Percentiles rank a stretch among this genome's conserved stretches.
phyloP scores from a whole-genome alignment of 2,888 invertebrate genomes.

The Helicoverpa assulta region DNA sequence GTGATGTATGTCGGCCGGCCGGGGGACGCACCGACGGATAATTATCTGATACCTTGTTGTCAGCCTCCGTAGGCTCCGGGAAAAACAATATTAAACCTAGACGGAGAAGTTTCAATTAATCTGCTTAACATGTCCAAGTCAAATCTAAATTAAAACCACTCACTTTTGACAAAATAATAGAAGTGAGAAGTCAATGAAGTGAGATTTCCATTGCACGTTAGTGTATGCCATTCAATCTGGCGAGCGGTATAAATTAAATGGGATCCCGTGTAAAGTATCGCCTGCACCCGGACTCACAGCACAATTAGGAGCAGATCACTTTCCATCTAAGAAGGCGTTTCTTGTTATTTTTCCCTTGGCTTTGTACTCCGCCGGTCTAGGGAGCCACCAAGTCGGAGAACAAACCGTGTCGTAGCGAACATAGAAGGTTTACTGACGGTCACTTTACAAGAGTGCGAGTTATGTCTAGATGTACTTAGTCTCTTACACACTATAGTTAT shows the following conservation, averaged over 20 bases:
- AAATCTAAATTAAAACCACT: not conserved
- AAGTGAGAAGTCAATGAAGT: not conserved
- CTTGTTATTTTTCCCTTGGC: conserved; percentile 83
- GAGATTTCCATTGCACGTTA: not conserved
- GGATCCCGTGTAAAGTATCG: conserved; percentile 40
- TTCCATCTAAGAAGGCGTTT: conserved; percentile 84
- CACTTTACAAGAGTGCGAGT: too few relatives aligned
- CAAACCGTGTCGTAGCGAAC: not conserved
- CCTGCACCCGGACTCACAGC: conserved; percentile 57
- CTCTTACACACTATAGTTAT: too few relatives aligned
- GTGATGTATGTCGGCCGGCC: conserved; percentile 78
- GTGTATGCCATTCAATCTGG: conserved; percentile 38
- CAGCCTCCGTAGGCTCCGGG: conserved; percentile 1
- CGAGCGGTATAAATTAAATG: conserved; percentile 42
- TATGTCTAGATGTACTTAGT: too few relatives aligned
- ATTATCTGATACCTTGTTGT: conserved; percentile 71
- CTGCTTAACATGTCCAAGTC: not conserved
- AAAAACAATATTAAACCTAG: conserved; percentile 12
- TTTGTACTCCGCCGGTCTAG: conserved; percentile 52
- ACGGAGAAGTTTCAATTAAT: not conserved
- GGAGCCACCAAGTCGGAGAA: conserved; percentile 29
- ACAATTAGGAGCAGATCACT: conserved; percentile 84
- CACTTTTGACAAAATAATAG: not conserved
- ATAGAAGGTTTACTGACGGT: conserved; percentile 16
- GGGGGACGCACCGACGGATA: conserved; percentile 59